phyloP scores from a whole-genome alignment of 2,113 vertebrate species.

The Dipodomys merriami region DNA sequence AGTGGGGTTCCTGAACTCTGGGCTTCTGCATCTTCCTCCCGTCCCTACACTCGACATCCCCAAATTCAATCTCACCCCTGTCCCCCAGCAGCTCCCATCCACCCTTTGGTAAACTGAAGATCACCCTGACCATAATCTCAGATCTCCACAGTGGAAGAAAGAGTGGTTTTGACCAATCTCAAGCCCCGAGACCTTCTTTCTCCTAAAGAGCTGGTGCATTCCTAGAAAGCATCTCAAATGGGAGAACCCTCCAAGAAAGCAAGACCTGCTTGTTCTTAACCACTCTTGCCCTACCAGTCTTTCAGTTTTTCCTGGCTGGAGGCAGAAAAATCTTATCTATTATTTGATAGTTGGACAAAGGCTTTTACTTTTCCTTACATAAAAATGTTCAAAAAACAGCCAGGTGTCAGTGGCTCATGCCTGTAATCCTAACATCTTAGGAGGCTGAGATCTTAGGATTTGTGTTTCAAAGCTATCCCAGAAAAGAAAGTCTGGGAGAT shows the following conservation, averaged over 20 bases:
- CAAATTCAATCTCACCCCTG: slow-evolving; percentile 89
- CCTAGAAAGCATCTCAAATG: slow-evolving; percentile 53
- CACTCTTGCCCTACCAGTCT: slow-evolving; percentile 47
- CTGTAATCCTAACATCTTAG: no score
- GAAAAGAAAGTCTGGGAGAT: no score
- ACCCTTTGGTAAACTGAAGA: slow-evolving; percentile 89
- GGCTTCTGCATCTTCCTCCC: not conserved
- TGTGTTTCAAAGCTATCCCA: no score
- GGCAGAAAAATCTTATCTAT: slow-evolving; percentile 79
- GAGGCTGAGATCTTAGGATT: no score
- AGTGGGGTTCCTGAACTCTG: not conserved
- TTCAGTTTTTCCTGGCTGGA: slow-evolving; percentile 55
- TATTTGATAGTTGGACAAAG: slow-evolving; percentile 80
- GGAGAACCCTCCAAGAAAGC: not conserved
- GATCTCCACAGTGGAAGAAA: no score
- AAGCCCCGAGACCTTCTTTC: slow-evolving; percentile 41
- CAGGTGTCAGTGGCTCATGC: no score
- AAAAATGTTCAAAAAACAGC: slow-evolving; percentile 82
- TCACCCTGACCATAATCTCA: slow-evolving; percentile 76
- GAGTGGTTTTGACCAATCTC: no score
- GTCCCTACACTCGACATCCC: not conserved
- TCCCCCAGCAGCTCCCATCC: slow-evolving; percentile 85
- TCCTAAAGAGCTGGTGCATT: slow-evolving; percentile 65
- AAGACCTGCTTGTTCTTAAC: slow-evolving; percentile 17
- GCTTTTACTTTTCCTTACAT: slow-evolving; percentile 82